Base-by-base conservation (phyloP, 2,888 invertebrate species). In the Dicranocentrus wangi region DNA sequence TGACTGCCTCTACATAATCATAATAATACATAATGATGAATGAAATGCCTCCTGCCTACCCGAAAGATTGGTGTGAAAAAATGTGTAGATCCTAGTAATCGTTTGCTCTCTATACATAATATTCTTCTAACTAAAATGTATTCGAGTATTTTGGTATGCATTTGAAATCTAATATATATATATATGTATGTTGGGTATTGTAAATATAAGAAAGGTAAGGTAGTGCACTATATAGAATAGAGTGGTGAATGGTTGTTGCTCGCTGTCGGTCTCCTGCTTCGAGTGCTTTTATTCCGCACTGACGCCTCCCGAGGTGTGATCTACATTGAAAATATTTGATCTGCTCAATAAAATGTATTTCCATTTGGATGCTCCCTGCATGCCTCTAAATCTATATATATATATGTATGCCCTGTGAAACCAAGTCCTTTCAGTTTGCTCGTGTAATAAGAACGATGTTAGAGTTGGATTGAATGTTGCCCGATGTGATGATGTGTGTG, bases 221-320 rank as follows among this genome's bases (percentile, higher is more conserved):
- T n/a, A n/a, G n/a, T n/a, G n/a, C n/a, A n/a, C n/a, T n/a, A n/a
- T n/a, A n/a, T n/a, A n/a, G n/a, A n/a, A n/a, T n/a, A n/a, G n/a
- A n/a, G n/a, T n/a, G n/a, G n/a, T 19, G 17, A 58, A 58, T 61
- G 61, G 55, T 8, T 75, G 42, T 76, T 66, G 58, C 10, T 15
- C 15, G 55, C 58, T 75, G 21, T 75, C 13, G 42, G 55, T 32
- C 43, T 76, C 43, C 66, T 65, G 58, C 58, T 66, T 76, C 75
- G 75, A 76, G 75, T 76, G 75, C 75, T 77, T 77, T 77, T 69
- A 77, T 77, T 69, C 69, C 61, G 61, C 60, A 61, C 77, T 69
- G 77, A 77, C 77, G 77, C 77, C 77, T 77, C 77, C 77, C 61
- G 69, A 77, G 77, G 77, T 77, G 77, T 68, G 77, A 77, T 66